Evolutionary conservation across 2,113 vertebrate genomes (phyloP), one percentile per base, ranked within the genome.

Genomic region (Limanda limanda): DNA sequence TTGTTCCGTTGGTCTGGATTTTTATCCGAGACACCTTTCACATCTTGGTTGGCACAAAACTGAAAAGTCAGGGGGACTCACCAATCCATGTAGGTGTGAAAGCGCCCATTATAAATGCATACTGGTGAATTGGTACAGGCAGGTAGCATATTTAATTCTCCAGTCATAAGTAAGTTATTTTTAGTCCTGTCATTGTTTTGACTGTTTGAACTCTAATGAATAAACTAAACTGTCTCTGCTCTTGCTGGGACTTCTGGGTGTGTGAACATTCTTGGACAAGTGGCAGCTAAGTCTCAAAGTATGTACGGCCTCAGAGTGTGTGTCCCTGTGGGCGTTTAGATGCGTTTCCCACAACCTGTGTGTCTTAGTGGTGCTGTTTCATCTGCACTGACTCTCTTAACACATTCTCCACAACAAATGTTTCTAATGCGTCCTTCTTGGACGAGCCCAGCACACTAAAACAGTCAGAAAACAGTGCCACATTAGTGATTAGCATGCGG

Each of bases 401-500:
- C 74, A 24, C 52, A 60, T 40, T 45, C 68, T 73, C 47, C 66
- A 63, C 6, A 13, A 54, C 67, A 48, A 14, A 55, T 71, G 73
- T 54, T 23, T 54, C 25, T 24, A 71, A 25, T 14, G 17, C 54
- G 37, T 71, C 13, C 57, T 14, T 12, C 63, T 14, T 12, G 45
- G 13, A 47, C 3, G 45, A 67, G 21, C 42, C 65, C 47, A 40
- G 56, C 35, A 55, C 60, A 20, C 25, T 37, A 37, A 66, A 67
- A 79, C 70, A 54, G 18, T 51, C 15, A 20, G 47, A 18, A 51
- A 51, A 51, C 47, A 51, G 60, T 5, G 23, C 5, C 85, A 74
- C 82, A 3, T 59, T 70, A 55, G 72, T 77, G 65, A 66, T 92
- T 76, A 90, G 83, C 62, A 87, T 79, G 81, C 62, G 0, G 74